Evolutionary conservation across 2,797 vertebrate species (phyloP).

Genomic region (Chelon auratus): DNA sequence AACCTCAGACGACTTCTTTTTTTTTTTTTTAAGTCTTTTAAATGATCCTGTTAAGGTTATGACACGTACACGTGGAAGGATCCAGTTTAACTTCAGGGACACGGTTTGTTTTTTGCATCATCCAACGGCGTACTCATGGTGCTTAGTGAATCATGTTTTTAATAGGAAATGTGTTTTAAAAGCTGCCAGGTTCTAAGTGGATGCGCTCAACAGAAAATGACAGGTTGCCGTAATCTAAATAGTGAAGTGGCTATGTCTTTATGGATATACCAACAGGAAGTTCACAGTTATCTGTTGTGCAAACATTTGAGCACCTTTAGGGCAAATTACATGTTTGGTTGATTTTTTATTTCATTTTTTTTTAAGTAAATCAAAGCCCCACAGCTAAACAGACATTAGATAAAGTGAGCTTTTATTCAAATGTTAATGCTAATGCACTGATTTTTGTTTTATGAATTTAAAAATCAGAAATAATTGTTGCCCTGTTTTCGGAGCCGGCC

Average conservation of each 20-base stretch:
- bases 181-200: neutral
- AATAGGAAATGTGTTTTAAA: neutral
- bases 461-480: neutral
- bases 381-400: neutral
- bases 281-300: neutral
- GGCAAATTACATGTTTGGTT: constrained; percentile 5
- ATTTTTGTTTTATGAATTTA: neutral
- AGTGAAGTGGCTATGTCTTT: neutral
- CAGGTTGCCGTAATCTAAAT: neutral
- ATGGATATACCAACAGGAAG: neutral
- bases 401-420: neutral
- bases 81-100: neutral
- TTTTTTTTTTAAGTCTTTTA: no score
- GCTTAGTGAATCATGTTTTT: neutral
- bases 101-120: neutral
- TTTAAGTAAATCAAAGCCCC: neutral
- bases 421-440: neutral
- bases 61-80: neutral
- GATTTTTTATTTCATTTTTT: neutral
- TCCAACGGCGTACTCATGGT: neutral
- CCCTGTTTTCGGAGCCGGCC: neutral
- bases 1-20: neutral
- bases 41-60: neutral
- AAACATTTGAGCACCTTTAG: neutral
- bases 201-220: neutral